These are phyloP conservation scores for Dexiosoma caninum DNA, from an alignment of 2,888 invertebrate species.

Conservation along the genomic window DNA sequence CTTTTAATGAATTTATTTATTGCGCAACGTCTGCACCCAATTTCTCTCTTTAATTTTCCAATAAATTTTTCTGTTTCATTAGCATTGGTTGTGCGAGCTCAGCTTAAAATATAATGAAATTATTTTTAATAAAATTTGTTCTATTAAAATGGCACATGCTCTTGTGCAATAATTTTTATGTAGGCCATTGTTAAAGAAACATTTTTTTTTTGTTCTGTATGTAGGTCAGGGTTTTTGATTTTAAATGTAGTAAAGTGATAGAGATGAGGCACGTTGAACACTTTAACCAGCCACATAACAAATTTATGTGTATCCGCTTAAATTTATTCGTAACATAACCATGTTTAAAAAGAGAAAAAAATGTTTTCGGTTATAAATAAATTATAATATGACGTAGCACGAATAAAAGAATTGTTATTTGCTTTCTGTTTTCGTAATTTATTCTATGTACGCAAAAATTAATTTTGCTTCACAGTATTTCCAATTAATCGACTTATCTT, in stretches of 20 bases:
- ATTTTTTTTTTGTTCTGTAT: neutral
- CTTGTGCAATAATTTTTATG: conserved; percentile 8
- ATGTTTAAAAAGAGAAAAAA: neutral
- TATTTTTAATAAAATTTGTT: neutral
- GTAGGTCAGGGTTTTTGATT: conserved; percentile 36
- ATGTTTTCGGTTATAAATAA: too few species aligned
- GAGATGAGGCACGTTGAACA: neutral
- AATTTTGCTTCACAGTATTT: too few species aligned
- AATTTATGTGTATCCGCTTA: neutral
- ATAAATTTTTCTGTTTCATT: neutral
- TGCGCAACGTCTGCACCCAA: too few species aligned
- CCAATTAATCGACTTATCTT: too few species aligned
- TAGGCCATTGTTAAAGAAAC: conserved; percentile 23
- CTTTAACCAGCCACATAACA: neutral
- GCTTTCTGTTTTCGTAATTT: too few species aligned
- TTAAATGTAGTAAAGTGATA: neutral
- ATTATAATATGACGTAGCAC: too few species aligned
- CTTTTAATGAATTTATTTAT: neutral
- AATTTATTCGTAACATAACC: neutral
- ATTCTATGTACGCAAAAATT: too few species aligned
- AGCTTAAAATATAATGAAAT: neutral
- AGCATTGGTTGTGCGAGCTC: neutral
- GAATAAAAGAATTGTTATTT: too few species aligned
- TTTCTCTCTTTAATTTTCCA: too few species aligned
- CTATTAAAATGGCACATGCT: neutral